Evolutionary conservation across 2,113 vertebrate genomes (phyloP).

Genomic region (Leptobrachium ailaonicum): DNA sequence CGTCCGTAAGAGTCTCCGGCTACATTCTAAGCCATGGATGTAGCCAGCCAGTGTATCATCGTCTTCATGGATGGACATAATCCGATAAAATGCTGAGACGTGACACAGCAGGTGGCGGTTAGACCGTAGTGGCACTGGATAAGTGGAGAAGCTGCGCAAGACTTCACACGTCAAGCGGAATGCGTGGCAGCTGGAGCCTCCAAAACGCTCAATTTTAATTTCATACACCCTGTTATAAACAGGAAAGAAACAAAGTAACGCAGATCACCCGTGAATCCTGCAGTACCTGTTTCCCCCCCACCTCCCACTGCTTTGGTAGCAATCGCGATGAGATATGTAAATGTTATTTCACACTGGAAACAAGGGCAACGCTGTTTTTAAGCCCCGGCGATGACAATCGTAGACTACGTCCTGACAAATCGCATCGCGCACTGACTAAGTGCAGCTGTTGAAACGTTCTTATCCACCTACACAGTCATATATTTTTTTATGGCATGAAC

Average conservation of each 20-base stretch:
- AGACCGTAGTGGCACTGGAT: background rate
- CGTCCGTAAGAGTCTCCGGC: background rate
- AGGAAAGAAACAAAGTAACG: background rate
- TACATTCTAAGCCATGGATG: background rate
- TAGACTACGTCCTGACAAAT: conserved; percentile 27
- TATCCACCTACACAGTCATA: conserved; percentile 63
- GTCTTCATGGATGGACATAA: background rate
- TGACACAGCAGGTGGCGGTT: conserved; percentile 18
- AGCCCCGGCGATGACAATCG: conserved; percentile 28
- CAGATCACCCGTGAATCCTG: conserved; percentile 16
- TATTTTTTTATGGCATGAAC: conserved; percentile 47
- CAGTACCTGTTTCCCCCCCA: background rate
- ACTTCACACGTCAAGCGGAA: conserved; percentile 3
- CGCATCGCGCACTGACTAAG: conserved; percentile 23
- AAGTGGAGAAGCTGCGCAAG: background rate
- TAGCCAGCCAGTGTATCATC: background rate
- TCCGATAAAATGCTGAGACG: background rate
- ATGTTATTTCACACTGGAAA: background rate
- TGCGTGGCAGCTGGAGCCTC: conserved; percentile 8
- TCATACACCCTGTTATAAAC: background rate
- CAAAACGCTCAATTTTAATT: background rate
- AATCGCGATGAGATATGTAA: background rate
- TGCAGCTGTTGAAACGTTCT: conserved; percentile 63
- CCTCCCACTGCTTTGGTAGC: background rate
- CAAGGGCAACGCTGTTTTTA: conserved; percentile 2